Percentiles rank a stretch among this genome's conserved stretches.
phyloP scores from a whole-genome alignment of 2,113 vertebrate species.

The Etheostoma cragini region DNA sequence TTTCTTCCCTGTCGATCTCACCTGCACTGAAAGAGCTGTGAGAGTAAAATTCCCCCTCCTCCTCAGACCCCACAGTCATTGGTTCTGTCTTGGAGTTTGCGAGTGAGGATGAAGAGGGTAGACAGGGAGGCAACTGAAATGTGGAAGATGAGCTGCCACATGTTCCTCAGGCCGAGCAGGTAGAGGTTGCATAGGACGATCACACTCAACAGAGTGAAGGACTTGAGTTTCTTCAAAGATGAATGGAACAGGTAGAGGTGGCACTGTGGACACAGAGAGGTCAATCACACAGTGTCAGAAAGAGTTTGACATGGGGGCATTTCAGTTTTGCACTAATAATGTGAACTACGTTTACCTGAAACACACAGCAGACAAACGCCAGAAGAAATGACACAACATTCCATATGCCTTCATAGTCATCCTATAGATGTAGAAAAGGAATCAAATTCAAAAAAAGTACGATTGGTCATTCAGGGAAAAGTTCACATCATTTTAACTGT shows the following conservation, averaged over 20 bases:
- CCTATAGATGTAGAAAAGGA: conserved; percentile 64
- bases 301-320: neutral
- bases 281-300: neutral
- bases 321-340: neutral
- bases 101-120: conserved; percentile 87
- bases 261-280: conserved; percentile 82
- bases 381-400: conserved; percentile 92
- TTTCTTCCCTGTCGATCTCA: conserved; percentile 6
- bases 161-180: conserved; percentile 89
- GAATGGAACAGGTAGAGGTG: conserved; percentile 94
- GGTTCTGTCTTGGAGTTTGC: conserved; percentile 88
- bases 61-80: conserved; percentile 89
- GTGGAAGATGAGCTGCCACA: conserved; percentile 94
- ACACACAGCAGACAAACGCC: conserved; percentile 90
- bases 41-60: neutral
- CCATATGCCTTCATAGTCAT: conserved; percentile 89
- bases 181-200: conserved; percentile 90
- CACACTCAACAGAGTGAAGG: conserved; percentile 80
- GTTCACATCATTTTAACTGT: neutral
- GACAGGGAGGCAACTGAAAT: conserved; percentile 89
- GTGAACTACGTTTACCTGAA: conserved; percentile 85
- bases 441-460: too few relatives aligned
- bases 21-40: conserved; percentile 20
- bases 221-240: conserved; percentile 86
- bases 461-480: neutral